Evolutionary conservation across 2,888 invertebrate species (phyloP), one percentile per base, ranked within the genome.

Genomic region (Caenorhabditis macrosperma): DNA sequence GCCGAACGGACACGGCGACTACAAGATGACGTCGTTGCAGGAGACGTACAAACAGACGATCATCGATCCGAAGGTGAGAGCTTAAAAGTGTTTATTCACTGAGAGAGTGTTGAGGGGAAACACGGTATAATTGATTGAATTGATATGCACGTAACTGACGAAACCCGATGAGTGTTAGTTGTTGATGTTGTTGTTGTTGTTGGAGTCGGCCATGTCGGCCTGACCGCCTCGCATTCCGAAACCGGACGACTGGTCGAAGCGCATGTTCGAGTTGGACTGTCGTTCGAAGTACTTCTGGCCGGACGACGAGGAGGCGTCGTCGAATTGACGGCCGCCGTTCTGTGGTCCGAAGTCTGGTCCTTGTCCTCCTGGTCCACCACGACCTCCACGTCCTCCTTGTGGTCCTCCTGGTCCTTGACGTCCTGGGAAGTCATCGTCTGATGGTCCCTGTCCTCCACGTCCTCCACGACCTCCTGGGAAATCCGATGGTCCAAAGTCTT

Each of bases 51-150:
- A 88, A 30, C 88, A 89, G 85, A 89, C 88, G 10, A 82, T 91
- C 38, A 90, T 90, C 76, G 91, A 90, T 71, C 90, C 90, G n/a
- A 89, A 88, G 79, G 91, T 89, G 17, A 59, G 78, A 55, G 17
- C 30, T 63, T 1, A 41, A 10, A 20, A 33, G 12, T 30, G 1
- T 15, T 24, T 9, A 1, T 38, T 7, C 17, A 30, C 30, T 57
- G n/a, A n/a, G n/a, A n/a, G n/a, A 4, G 12, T 35, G 20, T 55
- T 30, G 17, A 20, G 20, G 20, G 15, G 35, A 61, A 30, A 55
- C 24, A 22, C 10, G 24, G n/a, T n/a, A n/a, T n/a, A n/a, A n/a
- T n/a, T n/a, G n/a, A n/a, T n/a, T n/a, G n/a, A n/a, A n/a, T n/a
- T n/a, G n/a, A n/a, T n/a, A 26, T 28, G 30, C 12, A 33, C 33